Evolutionary conservation across 2,797 vertebrate genomes (phyloP).

Genomic region (Hoplostethus mediterraneus): DNA sequence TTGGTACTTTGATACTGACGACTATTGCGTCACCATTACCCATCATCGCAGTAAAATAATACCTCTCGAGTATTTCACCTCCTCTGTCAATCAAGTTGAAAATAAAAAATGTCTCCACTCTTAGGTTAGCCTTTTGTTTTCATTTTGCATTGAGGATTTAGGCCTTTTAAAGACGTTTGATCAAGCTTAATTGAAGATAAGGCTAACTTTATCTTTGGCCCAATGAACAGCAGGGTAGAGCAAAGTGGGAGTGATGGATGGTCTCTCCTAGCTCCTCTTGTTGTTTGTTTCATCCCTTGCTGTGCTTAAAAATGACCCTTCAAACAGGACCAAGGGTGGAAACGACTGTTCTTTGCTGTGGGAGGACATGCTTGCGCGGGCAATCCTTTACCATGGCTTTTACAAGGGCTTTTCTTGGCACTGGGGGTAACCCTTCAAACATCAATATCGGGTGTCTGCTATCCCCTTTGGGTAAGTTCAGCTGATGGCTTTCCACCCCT

Average conservation of each 20-base stretch:
- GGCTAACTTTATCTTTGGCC: slow-evolving; percentile 68
- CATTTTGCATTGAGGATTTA: slow-evolving; percentile 53
- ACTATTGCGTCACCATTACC: neutral
- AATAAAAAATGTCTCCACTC: slow-evolving; percentile 11
- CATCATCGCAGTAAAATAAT: slow-evolving; percentile 1
- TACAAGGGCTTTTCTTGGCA: slow-evolving; percentile 69
- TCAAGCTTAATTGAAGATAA: slow-evolving; percentile 69
- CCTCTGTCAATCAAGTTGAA: slow-evolving; percentile 29
- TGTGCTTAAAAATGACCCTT: slow-evolving; percentile 85
- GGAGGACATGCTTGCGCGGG: slow-evolving; percentile 75
- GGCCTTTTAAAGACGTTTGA: slow-evolving; percentile 47
- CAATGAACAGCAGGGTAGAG: slow-evolving; percentile 57
- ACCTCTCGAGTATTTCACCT: neutral
- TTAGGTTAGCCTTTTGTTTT: slow-evolving; percentile 29
- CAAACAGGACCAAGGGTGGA: slow-evolving; percentile 76
- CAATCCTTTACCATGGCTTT: slow-evolving; percentile 77
- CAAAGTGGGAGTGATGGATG: slow-evolving; percentile 77
- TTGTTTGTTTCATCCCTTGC: slow-evolving; percentile 79
- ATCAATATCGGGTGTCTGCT: slow-evolving; percentile 75
- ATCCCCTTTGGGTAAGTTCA: slow-evolving; percentile 75
- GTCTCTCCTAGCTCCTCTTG: slow-evolving; percentile 57
- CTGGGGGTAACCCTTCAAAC: slow-evolving; percentile 72
- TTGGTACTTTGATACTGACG: too few species aligned
- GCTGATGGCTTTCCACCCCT: slow-evolving; percentile 72
- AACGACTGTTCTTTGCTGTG: slow-evolving; percentile 65